Base-by-base conservation (phyloP, 2,888 invertebrate species). In the Cybosia mesomella region DNA sequence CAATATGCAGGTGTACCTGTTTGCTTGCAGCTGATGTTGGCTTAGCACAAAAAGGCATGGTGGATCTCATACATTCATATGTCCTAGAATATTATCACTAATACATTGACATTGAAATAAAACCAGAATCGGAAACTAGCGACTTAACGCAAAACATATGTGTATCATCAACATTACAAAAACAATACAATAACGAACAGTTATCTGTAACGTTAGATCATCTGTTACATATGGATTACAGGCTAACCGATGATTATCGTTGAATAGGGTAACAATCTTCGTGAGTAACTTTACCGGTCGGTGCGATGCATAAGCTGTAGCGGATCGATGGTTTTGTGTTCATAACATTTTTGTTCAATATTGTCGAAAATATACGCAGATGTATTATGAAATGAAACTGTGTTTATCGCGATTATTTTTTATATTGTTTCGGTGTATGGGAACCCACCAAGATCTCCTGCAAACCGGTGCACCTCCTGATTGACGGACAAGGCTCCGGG, bases 141-240 rank as follows among this genome's bases (percentile, higher is more conserved):
- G 53, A 58, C n/a, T n/a, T 36, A 36, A n/a, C 53, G 15, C 32
- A 21, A 22, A 63, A 15, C 15, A 21, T 21, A 13, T 24, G 24
- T n/a, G 24, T 28, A 28, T 15, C n/a, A 68, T 43, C 22, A 36
- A 58, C n/a, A 49, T 32, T 55, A 66, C 18, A 60, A 73, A 79
- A 80, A 74, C 72, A 4, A 72, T 58, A 75, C 77, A 80, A 77
- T 79, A 80, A 68, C 64, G 58, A 64, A 67, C 81, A 75, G 80
- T 79, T 81, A 79, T 54, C 60, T 66, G 73, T 77, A 80, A 68
- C 79, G 79, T 79, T 79, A 79, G 61, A 68, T 77, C 75, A 77
- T 79, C 77, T 81, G 76, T 81, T 81, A 66, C 81, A 81, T 81
- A 81, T 81, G 81, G 81, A 79, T 81, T 77, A 81, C 79, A 74